These are phyloP conservation scores for Triplophysa siluroides DNA, from an alignment of 2,113 vertebrate species.

Conservation along the genomic window DNA sequence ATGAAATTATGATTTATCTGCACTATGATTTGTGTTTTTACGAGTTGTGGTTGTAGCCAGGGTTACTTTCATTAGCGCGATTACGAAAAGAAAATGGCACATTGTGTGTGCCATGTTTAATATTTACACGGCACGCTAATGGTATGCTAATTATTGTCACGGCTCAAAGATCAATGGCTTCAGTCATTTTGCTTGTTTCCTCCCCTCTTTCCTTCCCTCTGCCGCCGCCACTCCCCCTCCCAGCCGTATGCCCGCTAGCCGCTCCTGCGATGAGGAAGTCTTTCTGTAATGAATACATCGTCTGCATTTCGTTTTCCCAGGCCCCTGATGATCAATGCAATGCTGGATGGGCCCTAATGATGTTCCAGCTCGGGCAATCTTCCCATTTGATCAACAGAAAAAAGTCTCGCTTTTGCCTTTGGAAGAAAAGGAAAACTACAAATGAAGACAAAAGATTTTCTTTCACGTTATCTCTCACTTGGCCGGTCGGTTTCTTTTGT, in stretches of 20 bases:
- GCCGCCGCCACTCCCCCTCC: background rate
- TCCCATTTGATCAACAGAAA: slow-evolving; percentile 44
- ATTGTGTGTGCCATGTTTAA: slow-evolving; percentile 28
- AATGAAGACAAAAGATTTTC: slow-evolving; percentile 25
- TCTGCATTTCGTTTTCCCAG: slow-evolving; percentile 23
- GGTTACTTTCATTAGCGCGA: slow-evolving; percentile 51
- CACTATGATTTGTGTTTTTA: slow-evolving; percentile 44
- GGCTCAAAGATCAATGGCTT: slow-evolving; percentile 57
- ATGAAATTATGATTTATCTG: slow-evolving; percentile 57
- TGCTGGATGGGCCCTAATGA: slow-evolving; percentile 50
- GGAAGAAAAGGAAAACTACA: slow-evolving; percentile 1
- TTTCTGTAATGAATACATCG: slow-evolving; percentile 51
- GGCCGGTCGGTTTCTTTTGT: background rate
- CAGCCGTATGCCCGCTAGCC: background rate
- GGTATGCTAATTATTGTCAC: slow-evolving; percentile 57
- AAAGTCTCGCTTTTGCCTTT: slow-evolving; percentile 1
- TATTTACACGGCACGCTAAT: slow-evolving; percentile 50
- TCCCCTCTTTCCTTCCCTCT: background rate
- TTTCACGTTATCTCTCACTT: background rate
- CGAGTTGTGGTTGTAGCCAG: slow-evolving; percentile 13
- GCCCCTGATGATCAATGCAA: slow-evolving; percentile 50
- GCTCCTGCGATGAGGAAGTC: background rate
- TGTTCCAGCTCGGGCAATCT: slow-evolving; percentile 45
- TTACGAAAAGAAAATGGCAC: slow-evolving; percentile 41
- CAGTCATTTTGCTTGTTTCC: slow-evolving; percentile 23